Percentiles rank a stretch among this genome's conserved stretches.
Conservation (phyloP, 2,797 vertebrate species). For the Thaleichthys pacificus region DNA sequence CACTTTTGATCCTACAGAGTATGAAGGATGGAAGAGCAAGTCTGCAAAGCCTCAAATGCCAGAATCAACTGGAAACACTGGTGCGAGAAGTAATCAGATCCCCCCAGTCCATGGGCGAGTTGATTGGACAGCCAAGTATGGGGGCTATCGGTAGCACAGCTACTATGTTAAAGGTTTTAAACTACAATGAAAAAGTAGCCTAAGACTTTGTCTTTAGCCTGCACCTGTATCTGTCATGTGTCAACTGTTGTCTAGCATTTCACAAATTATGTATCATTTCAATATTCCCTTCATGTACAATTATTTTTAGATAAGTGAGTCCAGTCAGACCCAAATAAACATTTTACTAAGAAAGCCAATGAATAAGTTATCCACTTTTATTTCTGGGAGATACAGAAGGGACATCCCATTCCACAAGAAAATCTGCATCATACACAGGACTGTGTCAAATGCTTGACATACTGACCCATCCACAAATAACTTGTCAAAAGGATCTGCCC, state of each 20-base stretch:
- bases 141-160: conserved; percentile 77
- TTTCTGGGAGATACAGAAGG: not conserved
- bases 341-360: conserved; percentile 18
- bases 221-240: not conserved
- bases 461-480: too few relatives aligned
- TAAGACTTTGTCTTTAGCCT: not conserved
- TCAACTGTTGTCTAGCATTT: conserved; percentile 9
- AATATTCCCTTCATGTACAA: not conserved
- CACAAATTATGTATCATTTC: conserved; percentile 1
- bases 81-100: conserved; percentile 60
- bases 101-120: conserved; percentile 85
- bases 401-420: too few relatives aligned
- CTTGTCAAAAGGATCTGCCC: too few relatives aligned
- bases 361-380: not conserved
- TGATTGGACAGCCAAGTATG: conserved; percentile 91
- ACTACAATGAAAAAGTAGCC: too few relatives aligned
- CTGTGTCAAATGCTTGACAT: too few relatives aligned
- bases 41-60: conserved; percentile 65
- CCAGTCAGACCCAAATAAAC: not conserved
- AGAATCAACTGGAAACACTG: conserved; percentile 38
- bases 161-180: too few relatives aligned
- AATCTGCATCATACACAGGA: too few relatives aligned
- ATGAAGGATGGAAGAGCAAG: conserved; percentile 78
- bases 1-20: conserved; percentile 64
- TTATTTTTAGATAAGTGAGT: conserved; percentile 11